Evolutionary conservation across 2,888 invertebrate genomes (phyloP), one percentile per base, ranked within the genome.

Genomic region (Drosophila pseudotakahashii): DNA sequence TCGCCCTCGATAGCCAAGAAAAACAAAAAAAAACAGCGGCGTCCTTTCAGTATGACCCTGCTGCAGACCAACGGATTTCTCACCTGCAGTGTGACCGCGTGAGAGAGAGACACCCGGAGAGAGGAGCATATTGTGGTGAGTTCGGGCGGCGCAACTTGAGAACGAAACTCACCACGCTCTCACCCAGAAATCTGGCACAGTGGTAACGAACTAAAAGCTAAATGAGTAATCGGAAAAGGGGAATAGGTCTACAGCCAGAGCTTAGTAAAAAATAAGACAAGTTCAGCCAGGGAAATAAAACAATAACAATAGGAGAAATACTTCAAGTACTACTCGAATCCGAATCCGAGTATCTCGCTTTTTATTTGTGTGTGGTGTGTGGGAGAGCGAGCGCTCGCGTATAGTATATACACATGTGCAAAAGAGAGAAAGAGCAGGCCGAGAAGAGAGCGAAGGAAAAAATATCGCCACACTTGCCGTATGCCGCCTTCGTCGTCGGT

Each of bases 401-500:
- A 62, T 62, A 63, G 62, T 63, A 63, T 63, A 63, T 63, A 64
- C 36, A 51, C 63, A 55, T 66, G 53, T 54, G 54, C 34, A 7
- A 64, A 19, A 45, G 52, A 64, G 66, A 64, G 63, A 32, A 44
- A 64, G 66, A 66, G 67, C 37, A 26, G 26, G 47, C 23, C 23
- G 53, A 53, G 34, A 14, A 66, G 19, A 34, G 37, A 32, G 48
- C 55, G 41, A 48, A 34, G 50, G 44, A 69, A 69, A 39, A 52
- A 47, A 70, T 48, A 67, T 73, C 80, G 74, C 72, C 83, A 86
- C 72, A 87, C 74, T 84, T 79, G 81, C 82, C 82, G 85, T 88
- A 84, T 87, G 81, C 81, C 85, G 87, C 78, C 79, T 78, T 84
- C 81, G 81, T 75, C 81, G 87, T 89, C 88, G 84, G 83, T 77